Conservation (phyloP, 2,888 invertebrate species). For the Quadroppia sp. region DNA sequence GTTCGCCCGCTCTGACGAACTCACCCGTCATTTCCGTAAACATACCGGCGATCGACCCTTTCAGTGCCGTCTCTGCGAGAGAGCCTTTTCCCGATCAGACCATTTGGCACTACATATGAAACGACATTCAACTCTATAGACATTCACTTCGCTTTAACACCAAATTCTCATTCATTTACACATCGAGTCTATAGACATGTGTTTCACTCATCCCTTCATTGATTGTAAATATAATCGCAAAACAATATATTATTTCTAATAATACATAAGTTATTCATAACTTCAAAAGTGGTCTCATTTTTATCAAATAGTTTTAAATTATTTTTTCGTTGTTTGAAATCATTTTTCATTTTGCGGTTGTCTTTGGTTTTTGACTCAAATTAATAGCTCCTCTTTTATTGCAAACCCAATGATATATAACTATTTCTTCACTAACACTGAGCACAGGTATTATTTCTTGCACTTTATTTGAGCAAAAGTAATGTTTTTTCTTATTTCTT, state of each 20-base stretch:
- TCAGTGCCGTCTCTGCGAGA: conserved; percentile 59
- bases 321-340: not conserved
- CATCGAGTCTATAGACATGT: too few species aligned
- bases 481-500: too few species aligned
- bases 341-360: conserved; percentile 28
- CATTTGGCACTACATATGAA: conserved; percentile 61
- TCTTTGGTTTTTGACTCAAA: not conserved
- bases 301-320: conserved; percentile 3
- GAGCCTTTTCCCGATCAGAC: conserved; percentile 60
- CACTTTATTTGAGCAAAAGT: too few species aligned
- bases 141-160: too few species aligned
- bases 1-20: conserved; percentile 60
- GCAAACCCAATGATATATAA: conserved; percentile 13
- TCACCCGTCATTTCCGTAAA: conserved; percentile 60
- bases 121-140: too few species aligned
- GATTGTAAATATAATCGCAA: too few species aligned
- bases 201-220: too few species aligned
- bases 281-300: too few species aligned
- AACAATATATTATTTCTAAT: too few species aligned
- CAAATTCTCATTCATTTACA: too few species aligned
- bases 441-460: too few species aligned
- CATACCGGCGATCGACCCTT: conserved; percentile 62
- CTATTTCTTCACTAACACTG: not conserved
- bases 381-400: conserved; percentile 12
- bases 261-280: too few species aligned